phyloP scores from a whole-genome alignment of 2,113 vertebrate genomes.

The Leptodactylus fuscus region DNA sequence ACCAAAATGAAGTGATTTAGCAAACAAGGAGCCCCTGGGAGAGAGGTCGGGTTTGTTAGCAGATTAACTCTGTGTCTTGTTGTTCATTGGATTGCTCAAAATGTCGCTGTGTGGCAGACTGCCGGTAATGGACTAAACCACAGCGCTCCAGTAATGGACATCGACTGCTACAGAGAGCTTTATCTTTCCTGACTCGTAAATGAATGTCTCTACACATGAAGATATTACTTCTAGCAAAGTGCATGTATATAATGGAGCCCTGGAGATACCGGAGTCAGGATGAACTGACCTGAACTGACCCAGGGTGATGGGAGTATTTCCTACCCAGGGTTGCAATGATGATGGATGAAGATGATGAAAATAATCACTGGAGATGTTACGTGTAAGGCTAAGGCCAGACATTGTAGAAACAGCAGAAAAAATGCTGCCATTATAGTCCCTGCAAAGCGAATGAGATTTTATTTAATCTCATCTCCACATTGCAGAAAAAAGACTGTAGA shows the following conservation, averaged over 20 bases:
- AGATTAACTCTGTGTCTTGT: neutral
- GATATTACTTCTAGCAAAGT: slow-evolving; percentile 8
- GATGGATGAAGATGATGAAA: too few relatives aligned
- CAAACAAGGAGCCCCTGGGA: neutral
- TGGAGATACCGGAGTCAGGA: neutral
- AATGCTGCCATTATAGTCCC: too few relatives aligned
- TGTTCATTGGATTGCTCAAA: neutral
- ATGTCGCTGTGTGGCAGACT: neutral
- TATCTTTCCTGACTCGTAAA: neutral
- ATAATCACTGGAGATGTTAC: too few relatives aligned
- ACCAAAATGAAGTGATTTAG: neutral
- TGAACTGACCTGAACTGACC: neutral
- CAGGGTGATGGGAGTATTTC: too few relatives aligned
- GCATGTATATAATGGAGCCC: neutral
- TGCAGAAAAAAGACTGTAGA: too few relatives aligned
- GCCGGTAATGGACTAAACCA: neutral
- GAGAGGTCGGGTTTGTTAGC: neutral
- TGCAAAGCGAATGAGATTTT: too few relatives aligned
- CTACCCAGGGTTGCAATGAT: too few relatives aligned
- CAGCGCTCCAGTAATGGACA: neutral
- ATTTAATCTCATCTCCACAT: too few relatives aligned
- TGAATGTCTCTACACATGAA: neutral
- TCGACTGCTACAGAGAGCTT: neutral
- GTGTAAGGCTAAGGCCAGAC: too few relatives aligned
- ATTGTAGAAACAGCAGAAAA: too few relatives aligned